Evolutionary conservation across 2,113 vertebrate genomes (phyloP), one percentile per base, ranked within the genome.

Genomic region (Tretioscincus oriximinensis): DNA sequence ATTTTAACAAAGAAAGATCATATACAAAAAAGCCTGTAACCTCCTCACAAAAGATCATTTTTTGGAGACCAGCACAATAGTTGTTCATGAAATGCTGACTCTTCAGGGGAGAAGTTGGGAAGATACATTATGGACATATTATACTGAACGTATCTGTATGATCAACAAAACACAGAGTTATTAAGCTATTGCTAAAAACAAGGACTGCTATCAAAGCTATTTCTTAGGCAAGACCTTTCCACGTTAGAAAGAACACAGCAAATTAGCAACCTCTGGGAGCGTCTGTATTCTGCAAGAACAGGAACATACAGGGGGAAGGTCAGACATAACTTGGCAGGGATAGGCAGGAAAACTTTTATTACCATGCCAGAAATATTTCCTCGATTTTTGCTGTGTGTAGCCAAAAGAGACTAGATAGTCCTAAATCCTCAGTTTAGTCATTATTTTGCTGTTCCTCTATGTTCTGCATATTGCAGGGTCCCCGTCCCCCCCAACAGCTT

Each of bases 161-260:
- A 51, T 22, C 24, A 66, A 51, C 26, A 66, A 28, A 54, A 16
- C 24, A n/a, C 65, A 68, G 16, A 51, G 41, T 64, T 82, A 54
- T 22, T 64, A 4, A 51, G 66, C 22, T 8, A 14, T 70, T n/a
- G 58, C 49, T 70, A 49, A 77, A 77, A 49, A 47, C 49, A n/a
- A 70, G 22, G 49, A 35, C 20, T 76, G 41, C 47, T 20, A 63
- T 77, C 67, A 82, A 70, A 71, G 9, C 58, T 76, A 41, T 77
- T 82, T 66, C 81, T 66, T 70, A 14, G 73, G 29, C 54, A 61
- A 76, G 66, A 47, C 31, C 54, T 82, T 76, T 63, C 81, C 45
- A 51, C 9, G 51, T 51, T 76, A 71, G 66, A 77, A 76, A 82
- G 54, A 76, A 31, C 6, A 29, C 66, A 21, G n/a, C 18, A 35